Percentiles rank a stretch among this genome's conserved stretches.
These are phyloP conservation scores for Corvus hawaiiensis DNA, from an alignment of 2,113 vertebrate species.

Conservation along the genomic window DNA sequence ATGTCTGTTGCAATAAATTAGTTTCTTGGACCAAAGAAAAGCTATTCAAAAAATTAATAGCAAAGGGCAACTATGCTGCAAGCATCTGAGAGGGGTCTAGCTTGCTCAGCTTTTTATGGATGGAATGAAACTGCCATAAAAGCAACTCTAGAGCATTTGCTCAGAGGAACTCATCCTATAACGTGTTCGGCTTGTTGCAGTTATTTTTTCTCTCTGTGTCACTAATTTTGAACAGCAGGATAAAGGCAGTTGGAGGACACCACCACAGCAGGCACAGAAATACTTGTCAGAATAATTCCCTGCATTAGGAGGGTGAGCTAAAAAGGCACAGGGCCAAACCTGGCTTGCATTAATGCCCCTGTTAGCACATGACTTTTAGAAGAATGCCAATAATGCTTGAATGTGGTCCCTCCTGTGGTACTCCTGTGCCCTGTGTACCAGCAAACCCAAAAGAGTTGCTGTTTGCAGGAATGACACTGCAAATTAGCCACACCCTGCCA, in stretches of 20 bases:
- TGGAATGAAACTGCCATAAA: not conserved
- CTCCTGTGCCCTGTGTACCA: not conserved
- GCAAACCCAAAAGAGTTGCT: not conserved
- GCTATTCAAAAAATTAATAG: conserved; percentile 5
- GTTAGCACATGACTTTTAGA: not conserved
- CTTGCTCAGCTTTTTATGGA: conserved; percentile 10
- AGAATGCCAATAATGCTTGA: not conserved
- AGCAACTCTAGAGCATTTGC: not conserved
- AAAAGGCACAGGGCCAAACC: conserved; percentile 8
- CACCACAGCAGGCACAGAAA: conserved; percentile 7
- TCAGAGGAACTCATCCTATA: not conserved
- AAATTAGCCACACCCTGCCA: not conserved
- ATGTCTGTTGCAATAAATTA: not conserved
- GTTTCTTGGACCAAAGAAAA: conserved; percentile 1
- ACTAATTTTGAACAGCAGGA: conserved; percentile 32
- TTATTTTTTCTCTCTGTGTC: conserved; percentile 26
- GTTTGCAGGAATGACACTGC: not conserved
- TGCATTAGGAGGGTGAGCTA: not conserved
- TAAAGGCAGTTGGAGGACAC: conserved; percentile 11
- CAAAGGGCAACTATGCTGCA: not conserved
- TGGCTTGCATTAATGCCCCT: not conserved
- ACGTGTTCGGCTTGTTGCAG: not conserved
- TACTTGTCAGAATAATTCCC: conserved; percentile 9
- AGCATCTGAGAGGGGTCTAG: not conserved
- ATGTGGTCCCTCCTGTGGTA: not conserved